Evolutionary conservation across 2,113 vertebrate species (phyloP), one percentile per base, ranked within the genome.

Genomic region (Callipepla squamata): DNA sequence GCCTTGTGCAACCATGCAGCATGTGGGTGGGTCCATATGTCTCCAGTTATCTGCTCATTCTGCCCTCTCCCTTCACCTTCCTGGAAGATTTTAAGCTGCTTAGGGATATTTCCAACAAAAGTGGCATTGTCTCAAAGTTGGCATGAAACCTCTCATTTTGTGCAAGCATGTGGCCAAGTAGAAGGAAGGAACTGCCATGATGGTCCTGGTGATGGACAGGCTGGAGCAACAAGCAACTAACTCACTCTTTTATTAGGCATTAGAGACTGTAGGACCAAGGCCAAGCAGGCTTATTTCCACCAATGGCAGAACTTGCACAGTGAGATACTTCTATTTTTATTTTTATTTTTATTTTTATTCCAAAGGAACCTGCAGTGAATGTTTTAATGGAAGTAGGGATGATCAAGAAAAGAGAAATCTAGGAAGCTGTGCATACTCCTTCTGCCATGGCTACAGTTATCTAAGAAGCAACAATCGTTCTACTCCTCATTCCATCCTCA

Each of bases 401-500:
- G 2, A 75, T 17, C 8, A 75, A 70, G 83, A 1, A 7, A 13
- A 74, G 51, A 62, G 44, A 9, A 16, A 34, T 13, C 20, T 42
- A 15, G 4, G 5, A 62, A 87, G 80, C 16, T 21, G 6, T 30
- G 23, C 62, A 20, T 53, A 30, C 32, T 90, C 17, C 44, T 92
- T 80, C 83, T 84, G 86, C 80, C 95, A 44, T 1, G 23, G 30
- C 58, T 86, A 48, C 1, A 2, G 76, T 90, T 94, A 95, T 79
- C 93, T 96, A 80, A 93, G 66, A 80, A 92, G 62, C 11, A 94
- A 59, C 44, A 58, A 69, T 58, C 80, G n/a, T 86, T 91, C 68
- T 88, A 50, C n/a, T 78, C 57, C 68, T 95, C 85, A 88, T 92
- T 90, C 47, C 90, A 85, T 88, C 76, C 73, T 94, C 7, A 2